Conservation (phyloP, 1,140 invertebrate species). For the Anastatus disparis region DNA sequence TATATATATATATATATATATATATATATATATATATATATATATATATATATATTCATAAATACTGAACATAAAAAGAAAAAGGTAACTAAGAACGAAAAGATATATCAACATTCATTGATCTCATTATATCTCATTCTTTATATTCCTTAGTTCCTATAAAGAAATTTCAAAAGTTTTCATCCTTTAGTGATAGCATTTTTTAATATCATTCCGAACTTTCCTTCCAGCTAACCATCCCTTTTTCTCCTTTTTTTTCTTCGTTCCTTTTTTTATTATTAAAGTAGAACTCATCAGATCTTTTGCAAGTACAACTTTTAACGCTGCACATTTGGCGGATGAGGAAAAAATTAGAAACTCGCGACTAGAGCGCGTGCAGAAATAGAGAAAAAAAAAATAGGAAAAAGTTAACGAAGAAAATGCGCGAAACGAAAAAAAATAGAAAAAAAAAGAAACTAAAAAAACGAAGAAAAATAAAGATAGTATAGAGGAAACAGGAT, state of each 20-base stretch:
- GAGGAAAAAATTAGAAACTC: constrained; percentile 27
- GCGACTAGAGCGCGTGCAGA: background rate
- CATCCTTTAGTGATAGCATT: constrained; percentile 6
- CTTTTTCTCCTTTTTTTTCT: too few relatives aligned
- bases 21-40: too few relatives aligned
- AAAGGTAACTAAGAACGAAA: background rate
- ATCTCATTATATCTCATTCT: constrained; percentile 14
- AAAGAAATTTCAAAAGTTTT: constrained; percentile 15
- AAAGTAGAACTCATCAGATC: constrained; percentile 26
- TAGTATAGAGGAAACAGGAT: background rate
- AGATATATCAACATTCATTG: constrained; percentile 6
- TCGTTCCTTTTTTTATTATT: background rate
- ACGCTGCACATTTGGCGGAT: background rate
- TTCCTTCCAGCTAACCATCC: too few relatives aligned
- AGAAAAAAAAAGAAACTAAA: too few relatives aligned
- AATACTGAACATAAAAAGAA: too few relatives aligned
- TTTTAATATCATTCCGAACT: constrained; percentile 33
- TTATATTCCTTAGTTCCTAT: background rate
- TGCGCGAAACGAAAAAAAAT: background rate
- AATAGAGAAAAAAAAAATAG: background rate
- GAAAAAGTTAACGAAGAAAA: constrained; percentile 1
- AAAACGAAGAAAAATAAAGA: background rate
- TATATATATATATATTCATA: too few relatives aligned
- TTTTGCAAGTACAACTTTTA: constrained; percentile 20
- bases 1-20: too few relatives aligned